Percentiles rank a stretch among this genome's conserved stretches.
These are phyloP conservation scores for Suncus etruscus DNA, from an alignment of 2,113 vertebrate species.

Conservation along the genomic window DNA sequence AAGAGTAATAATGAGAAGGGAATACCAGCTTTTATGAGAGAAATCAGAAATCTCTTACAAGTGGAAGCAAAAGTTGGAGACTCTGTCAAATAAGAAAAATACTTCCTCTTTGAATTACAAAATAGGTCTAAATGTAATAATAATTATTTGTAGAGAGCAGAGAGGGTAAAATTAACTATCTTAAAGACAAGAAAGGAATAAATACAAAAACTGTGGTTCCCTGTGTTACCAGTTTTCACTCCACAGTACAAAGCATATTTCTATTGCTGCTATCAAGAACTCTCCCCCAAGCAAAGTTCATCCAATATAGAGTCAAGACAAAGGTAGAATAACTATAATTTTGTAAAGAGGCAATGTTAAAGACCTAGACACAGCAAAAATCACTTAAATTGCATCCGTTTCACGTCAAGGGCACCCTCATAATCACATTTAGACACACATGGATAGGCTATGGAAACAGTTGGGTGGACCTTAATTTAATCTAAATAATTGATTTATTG, in stretches of 20 bases:
- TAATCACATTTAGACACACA: slow-evolving; percentile 76
- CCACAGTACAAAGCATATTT: slow-evolving; percentile 35
- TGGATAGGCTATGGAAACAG: slow-evolving; percentile 70
- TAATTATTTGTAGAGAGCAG: slow-evolving; percentile 57
- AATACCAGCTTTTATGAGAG: not conserved
- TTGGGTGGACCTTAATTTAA: slow-evolving; percentile 78
- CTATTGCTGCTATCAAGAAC: slow-evolving; percentile 46
- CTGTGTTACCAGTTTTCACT: slow-evolving; percentile 25
- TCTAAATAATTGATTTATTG: slow-evolving; percentile 84
- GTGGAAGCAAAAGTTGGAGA: not conserved
- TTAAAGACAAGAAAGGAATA: slow-evolving; percentile 58
- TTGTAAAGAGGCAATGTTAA: slow-evolving; percentile 61
- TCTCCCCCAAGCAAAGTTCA: slow-evolving; percentile 71
- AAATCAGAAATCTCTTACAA: not conserved
- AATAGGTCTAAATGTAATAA: not conserved
- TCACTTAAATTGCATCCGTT: slow-evolving; percentile 63
- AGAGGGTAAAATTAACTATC: slow-evolving; percentile 62
- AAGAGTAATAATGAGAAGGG: not conserved
- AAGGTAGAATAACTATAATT: slow-evolving; percentile 70
- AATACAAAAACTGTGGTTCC: slow-evolving; percentile 28
- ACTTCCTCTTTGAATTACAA: not conserved
- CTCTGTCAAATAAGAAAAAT: not conserved
- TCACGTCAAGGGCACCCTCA: slow-evolving; percentile 54
- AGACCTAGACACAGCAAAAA: slow-evolving; percentile 63
- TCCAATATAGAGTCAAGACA: slow-evolving; percentile 55